Evolutionary conservation across 2,113 vertebrate species (phyloP), one percentile per base, ranked within the genome.

Genomic region (Sapajus apella): DNA sequence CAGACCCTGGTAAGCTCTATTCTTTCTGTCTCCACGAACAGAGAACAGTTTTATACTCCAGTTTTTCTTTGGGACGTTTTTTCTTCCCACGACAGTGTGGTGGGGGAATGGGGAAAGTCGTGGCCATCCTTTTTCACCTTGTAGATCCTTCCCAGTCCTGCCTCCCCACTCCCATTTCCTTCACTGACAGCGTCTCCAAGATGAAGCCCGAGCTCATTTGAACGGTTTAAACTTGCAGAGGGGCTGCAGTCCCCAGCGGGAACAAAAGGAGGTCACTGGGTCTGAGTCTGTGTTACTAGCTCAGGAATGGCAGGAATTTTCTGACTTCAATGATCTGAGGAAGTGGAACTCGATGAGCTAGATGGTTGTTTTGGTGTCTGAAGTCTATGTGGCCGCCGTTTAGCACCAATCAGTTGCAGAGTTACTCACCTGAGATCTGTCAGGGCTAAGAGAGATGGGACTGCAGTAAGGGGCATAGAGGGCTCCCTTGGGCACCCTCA

Each of bases 291-390:
- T 50, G 85, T 87, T 88, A 82, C n/a, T 32, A 85, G 92, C 97
- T 97, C 91, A 97, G 98, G 98, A 98, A 98, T 98, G 98, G 98
- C 96, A 98, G 90, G 98, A 98, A 98, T 98, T 96, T 97, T 97
- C 94, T 68, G 87, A 92, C 91, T 81, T 98, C 93, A 93, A 64
- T 91, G 73, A 97, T 93, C 96, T 70, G 93, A 94, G 95, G 95
- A 96, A 97, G 94, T 85, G 58, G 82, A 88, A 73, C 81, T 10
- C 2, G 6, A 23, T 40, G 43, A 80, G 79, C 52, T n/a, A 21
- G 81, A 45, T 37, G 97, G 91, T 91, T 95, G 88, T 50, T 94
- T 64, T 73, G 86, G 77, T 40, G 70, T 72, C 95, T 92, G 87
- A 91, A 94, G 95, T 64, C 92, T 43, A 10, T 35, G 66, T 35